Percentiles rank a stretch among this genome's conserved stretches.
phyloP scores from a whole-genome alignment of 2,797 vertebrate genomes.

The Synanceia verrucosa region DNA sequence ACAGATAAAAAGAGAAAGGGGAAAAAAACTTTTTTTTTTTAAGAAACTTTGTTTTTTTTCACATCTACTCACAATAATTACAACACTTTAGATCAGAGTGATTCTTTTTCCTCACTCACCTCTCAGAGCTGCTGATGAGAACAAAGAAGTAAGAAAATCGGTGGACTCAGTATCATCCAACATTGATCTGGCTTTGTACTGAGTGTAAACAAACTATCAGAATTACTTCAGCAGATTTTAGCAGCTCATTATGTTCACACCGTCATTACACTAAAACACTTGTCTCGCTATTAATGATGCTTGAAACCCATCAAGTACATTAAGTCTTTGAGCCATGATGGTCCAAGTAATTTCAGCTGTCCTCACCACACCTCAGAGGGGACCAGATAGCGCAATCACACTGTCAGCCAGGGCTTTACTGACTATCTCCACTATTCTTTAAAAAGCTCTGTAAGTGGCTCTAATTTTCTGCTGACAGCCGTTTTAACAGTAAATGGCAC shows the following conservation, averaged over 20 bases:
- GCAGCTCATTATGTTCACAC: constrained; percentile 23
- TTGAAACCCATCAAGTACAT: background rate
- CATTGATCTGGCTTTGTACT: background rate
- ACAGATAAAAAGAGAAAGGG: too few species aligned
- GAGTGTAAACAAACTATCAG: background rate
- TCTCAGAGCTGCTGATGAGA: background rate
- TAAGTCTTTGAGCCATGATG: background rate
- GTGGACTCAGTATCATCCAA: background rate
- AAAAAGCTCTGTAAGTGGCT: background rate
- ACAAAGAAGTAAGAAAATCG: background rate
- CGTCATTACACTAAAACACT: constrained; percentile 5
- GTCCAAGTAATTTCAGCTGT: background rate
- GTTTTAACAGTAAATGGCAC: background rate
- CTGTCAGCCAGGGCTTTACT: constrained; percentile 12
- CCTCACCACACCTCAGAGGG: background rate
- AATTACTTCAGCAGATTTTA: background rate
- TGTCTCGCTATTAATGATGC: constrained; percentile 3
- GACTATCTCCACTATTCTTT: background rate
- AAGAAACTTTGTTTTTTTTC: too few species aligned
- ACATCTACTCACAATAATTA: too few species aligned
- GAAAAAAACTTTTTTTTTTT: too few species aligned
- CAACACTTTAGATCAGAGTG: too few species aligned
- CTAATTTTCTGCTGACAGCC: background rate
- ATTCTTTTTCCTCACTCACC: too few species aligned
- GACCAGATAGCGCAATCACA: background rate